Base-by-base conservation (phyloP, 2,113 vertebrate genomes). In the Oncorhynchus kisutch region DNA sequence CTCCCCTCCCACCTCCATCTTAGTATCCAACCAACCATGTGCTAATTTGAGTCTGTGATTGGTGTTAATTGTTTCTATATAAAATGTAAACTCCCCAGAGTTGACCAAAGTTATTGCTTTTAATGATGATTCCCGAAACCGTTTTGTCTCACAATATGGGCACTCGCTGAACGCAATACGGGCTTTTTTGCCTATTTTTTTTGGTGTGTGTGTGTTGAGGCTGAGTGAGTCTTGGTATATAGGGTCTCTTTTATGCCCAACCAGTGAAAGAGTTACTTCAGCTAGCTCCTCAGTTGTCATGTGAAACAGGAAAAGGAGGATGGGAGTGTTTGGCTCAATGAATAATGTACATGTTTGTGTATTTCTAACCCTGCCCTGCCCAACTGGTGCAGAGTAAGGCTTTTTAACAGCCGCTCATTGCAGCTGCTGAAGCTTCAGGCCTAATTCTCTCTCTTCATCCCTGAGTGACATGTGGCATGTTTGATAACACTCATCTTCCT, bases 401-500 rank as follows among this genome's bases (percentile, higher is more conserved):
- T 67, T 67, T 67, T 45, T 20, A 11, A 18, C 9, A 45, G 39
- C 39, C 39, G 8, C 39, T 11, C 39, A 6, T 45, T 45, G 9
- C 80, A 54, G 51, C 27, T 76, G 73, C 70, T 20, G 62, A 75
- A 73, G 65, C 70, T 79, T 81, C 82, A 88, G 88, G 86, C 87
- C 83, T 90, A 86, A 86, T 88, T 18, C 86, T 90, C 93, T 89
- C 77, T 93, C 86, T 77, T 85, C 22, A 5, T 79, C 16, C 51
- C 51, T 85, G 86, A 85, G 83, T 91, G 62, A 92, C 83, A 81
- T 45, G 39, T 45, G 39, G 9, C 39, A 45, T 92, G 91, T 93
- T 87, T 96, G 94, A 93, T 95, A 95, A 96, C 93, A 87, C 92
- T 94, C 91, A 95, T 96, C 92, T 96, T 97, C 92, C 96, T 94